These are phyloP conservation scores for Agelastica alni DNA, from an alignment of 2,888 invertebrate genomes.

Conservation along the genomic window DNA sequence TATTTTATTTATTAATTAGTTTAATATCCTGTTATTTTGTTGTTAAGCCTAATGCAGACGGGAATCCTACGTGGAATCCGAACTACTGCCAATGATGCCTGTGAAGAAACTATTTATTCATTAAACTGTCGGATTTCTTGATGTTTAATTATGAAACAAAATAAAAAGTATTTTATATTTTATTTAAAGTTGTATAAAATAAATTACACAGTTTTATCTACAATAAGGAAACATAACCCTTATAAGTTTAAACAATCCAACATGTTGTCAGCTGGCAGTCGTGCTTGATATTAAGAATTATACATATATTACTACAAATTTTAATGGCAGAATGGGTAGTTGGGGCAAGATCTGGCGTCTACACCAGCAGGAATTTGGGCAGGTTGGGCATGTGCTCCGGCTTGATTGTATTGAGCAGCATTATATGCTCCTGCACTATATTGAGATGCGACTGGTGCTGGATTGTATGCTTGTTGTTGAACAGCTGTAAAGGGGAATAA, in stretches of 20 bases:
- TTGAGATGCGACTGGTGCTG: conserved; percentile 21
- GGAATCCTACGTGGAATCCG: no score
- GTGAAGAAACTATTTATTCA: no score
- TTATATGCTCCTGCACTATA: conserved; percentile 31
- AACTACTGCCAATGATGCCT: no score
- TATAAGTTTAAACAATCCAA: conserved; percentile 32
- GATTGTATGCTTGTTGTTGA: conserved; percentile 14
- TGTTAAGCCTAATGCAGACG: no score
- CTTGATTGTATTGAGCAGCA: conserved; percentile 34
- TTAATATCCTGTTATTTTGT: no score
- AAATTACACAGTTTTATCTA: conserved; percentile 33
- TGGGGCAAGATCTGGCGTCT: conserved; percentile 47
- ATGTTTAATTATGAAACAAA: no score
- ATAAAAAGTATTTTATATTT: conserved; percentile 10
- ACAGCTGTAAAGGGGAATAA: conserved; percentile 32
- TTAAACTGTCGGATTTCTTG: no score
- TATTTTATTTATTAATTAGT: no score
- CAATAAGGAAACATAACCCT: conserved; percentile 36
- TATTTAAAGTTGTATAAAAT: conserved; percentile 31
- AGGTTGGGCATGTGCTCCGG: conserved; percentile 36
- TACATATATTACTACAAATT: conserved; percentile 3
- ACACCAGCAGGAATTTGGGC: conserved; percentile 49
- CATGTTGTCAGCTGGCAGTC: conserved; percentile 47
- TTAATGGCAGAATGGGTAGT: conserved; percentile 48
- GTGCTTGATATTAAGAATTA: conserved; percentile 30